These are phyloP conservation scores for Myripristis murdjan DNA, from an alignment of 2,797 vertebrate species.

Conservation along the genomic window DNA sequence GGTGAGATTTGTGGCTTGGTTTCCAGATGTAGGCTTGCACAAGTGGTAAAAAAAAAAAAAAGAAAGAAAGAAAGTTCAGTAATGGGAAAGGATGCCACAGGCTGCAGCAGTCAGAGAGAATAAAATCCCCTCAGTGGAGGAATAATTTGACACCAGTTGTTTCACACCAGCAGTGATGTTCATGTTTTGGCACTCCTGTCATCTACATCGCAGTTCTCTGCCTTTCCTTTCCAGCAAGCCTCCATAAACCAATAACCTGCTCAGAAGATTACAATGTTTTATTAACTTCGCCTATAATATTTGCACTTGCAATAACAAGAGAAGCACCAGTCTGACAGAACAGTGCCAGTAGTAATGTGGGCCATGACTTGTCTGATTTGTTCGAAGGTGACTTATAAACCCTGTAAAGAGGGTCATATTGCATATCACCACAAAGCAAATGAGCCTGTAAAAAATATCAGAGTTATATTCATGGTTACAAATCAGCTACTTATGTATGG, in stretches of 20 bases:
- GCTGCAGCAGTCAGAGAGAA: not conserved
- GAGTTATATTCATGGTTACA: constrained; percentile 8
- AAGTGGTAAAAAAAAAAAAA: not conserved
- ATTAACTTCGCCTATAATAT: not conserved
- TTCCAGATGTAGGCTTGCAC: not conserved
- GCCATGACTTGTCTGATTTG: not conserved
- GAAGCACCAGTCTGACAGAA: not conserved
- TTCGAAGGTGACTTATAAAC: not conserved
- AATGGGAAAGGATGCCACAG: not conserved
- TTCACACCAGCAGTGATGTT: not conserved
- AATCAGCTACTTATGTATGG: not conserved
- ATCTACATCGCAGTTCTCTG: not conserved
- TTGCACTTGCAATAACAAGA: constrained; percentile 10
- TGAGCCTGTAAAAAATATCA: not conserved
- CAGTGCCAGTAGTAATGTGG: not conserved
- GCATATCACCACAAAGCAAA: not conserved
- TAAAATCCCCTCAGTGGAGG: not conserved
- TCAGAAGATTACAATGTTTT: not conserved
- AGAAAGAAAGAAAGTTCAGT: not conserved
- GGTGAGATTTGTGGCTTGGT: not conserved
- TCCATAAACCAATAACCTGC: not conserved
- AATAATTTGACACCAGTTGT: not conserved
- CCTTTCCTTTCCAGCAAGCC: not conserved
- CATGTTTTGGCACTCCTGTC: not conserved
- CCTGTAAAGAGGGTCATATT: not conserved